Conservation (phyloP, 2,113 vertebrate species). For the Pogona vitticeps region DNA sequence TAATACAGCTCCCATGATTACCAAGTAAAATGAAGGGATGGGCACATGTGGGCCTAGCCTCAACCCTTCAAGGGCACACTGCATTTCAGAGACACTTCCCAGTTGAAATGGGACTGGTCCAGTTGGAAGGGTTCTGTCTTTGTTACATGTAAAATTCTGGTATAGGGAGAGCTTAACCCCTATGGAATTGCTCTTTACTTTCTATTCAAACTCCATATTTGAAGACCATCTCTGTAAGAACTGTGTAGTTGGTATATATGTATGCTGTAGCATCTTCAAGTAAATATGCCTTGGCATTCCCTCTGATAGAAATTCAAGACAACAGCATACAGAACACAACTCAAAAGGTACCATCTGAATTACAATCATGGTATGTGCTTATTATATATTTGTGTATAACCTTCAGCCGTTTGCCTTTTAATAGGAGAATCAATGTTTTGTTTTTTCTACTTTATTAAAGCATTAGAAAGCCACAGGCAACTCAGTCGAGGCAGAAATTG, state of each 20-base stretch:
- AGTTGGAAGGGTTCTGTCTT: neutral
- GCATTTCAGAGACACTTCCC: neutral
- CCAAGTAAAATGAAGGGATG: neutral
- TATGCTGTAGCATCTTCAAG: neutral
- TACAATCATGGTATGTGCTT: neutral
- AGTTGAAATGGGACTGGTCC: neutral
- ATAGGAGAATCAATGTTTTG: neutral
- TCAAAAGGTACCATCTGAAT: neutral
- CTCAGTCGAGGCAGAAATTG: too few relatives aligned
- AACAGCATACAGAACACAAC: neutral
- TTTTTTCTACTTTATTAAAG: fast-evolving
- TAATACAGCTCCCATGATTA: neutral
- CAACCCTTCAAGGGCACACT: neutral
- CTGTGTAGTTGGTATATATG: neutral
- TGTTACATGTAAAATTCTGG: neutral
- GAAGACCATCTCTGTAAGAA: neutral
- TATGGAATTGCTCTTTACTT: neutral
- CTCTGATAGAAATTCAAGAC: conserved; percentile 47
- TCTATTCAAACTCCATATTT: neutral
- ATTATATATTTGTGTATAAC: neutral
- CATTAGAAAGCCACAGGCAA: neutral
- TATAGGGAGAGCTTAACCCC: neutral
- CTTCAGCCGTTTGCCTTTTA: conserved; percentile 35
- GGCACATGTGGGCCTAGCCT: neutral
- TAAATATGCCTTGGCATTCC: conserved; percentile 7